Evolutionary conservation across 2,888 invertebrate genomes (phyloP).

Genomic region (Malthinus flaveolus): DNA sequence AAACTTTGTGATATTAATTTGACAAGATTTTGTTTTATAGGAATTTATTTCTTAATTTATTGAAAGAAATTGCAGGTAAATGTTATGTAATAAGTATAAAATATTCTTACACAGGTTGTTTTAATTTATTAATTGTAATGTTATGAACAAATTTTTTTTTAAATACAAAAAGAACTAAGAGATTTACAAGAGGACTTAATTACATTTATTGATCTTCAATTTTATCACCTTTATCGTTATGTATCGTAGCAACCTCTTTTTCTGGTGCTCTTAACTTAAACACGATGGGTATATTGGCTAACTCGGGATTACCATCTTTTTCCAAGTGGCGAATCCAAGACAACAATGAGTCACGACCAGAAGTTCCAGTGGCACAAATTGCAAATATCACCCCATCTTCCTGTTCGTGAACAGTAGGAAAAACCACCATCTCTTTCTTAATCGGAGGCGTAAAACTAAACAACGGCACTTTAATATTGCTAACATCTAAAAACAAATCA

Average conservation of each 20-base stretch:
- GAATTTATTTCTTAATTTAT: too few relatives aligned
- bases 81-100: too few relatives aligned
- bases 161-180: too few relatives aligned
- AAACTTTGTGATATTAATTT: too few relatives aligned
- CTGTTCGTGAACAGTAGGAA: constrained; percentile 85
- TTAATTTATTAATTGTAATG: too few relatives aligned
- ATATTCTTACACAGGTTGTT: too few relatives aligned
- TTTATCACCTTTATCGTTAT: not conserved
- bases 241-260: constrained; percentile 46
- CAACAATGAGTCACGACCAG: constrained; percentile 87
- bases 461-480: constrained; percentile 64
- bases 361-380: constrained; percentile 89
- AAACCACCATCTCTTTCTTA: constrained; percentile 50
- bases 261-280: constrained; percentile 76
- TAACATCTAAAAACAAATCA: constrained; percentile 66
- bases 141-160: too few relatives aligned
- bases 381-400: constrained; percentile 88
- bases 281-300: constrained; percentile 78
- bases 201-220: not conserved
- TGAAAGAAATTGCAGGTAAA: too few relatives aligned
- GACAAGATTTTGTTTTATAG: too few relatives aligned
- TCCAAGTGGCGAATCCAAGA: constrained; percentile 88
- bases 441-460: constrained; percentile 55
- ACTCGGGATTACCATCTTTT: constrained; percentile 70
- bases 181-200: too few relatives aligned